phyloP scores from a whole-genome alignment of 2,113 vertebrate genomes.

The Erythrocebus patas region DNA sequence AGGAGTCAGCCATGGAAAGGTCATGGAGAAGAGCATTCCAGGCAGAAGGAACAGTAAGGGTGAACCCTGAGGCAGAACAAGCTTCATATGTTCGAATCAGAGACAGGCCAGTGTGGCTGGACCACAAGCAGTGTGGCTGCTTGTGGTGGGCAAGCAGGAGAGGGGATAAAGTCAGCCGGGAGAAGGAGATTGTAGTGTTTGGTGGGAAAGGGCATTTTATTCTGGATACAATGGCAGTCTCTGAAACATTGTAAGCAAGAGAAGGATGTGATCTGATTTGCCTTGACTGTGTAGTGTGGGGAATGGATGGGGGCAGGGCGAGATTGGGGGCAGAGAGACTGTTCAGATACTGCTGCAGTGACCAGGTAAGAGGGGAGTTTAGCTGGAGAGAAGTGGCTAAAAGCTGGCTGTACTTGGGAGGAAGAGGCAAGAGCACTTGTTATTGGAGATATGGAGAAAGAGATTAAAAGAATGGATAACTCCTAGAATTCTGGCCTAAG shows the following conservation, averaged over 20 bases:
- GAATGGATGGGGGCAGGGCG: not conserved
- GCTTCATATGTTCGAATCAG: not conserved
- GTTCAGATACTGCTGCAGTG: not conserved
- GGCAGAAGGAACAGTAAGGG: not conserved
- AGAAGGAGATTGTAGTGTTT: not conserved
- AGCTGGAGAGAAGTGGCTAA: not conserved
- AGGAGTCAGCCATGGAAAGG: not conserved
- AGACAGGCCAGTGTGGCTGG: not conserved
- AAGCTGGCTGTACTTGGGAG: not conserved
- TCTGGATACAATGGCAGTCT: not conserved
- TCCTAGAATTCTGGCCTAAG: not conserved
- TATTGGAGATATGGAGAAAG: not conserved
- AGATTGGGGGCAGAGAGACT: not conserved
- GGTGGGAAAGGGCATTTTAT: not conserved
- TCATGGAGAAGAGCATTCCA: not conserved
- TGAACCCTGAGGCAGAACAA: not conserved
- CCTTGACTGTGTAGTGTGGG: not conserved
- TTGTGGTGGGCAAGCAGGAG: not conserved
- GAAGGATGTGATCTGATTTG: not conserved
- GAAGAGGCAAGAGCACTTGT: not conserved
- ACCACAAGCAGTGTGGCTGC: too few species aligned
- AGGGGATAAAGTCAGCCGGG: not conserved
- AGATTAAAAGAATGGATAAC: not conserved
- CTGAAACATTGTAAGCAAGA: not conserved
- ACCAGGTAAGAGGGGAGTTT: too few species aligned